phyloP scores from a whole-genome alignment of 1,140 invertebrate species.

The Tribolium castaneum region DNA sequence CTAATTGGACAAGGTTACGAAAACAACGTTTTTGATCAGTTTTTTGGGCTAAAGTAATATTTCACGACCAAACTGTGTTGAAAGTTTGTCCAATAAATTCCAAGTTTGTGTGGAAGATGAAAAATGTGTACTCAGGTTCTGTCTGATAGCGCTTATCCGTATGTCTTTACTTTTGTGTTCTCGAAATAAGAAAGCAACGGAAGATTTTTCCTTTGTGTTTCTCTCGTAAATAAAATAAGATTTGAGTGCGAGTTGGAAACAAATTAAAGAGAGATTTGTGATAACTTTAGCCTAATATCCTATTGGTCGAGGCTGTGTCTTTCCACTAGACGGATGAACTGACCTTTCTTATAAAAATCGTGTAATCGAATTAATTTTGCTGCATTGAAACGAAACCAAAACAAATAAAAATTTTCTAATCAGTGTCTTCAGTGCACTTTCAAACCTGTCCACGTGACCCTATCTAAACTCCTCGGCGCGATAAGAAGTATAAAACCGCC shows the following conservation, averaged over 20 bases:
- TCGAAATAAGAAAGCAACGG: not conserved
- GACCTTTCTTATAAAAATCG: not conserved
- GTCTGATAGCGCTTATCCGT: not conserved
- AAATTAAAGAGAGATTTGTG: not conserved
- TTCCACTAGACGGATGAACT: not conserved
- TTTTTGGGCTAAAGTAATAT: not conserved
- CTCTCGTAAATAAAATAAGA: slow-evolving; percentile 12
- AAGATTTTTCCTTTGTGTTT: not conserved
- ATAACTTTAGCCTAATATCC: not conserved
- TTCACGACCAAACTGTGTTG: not conserved
- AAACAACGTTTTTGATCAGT: not conserved
- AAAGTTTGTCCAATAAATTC: not conserved
- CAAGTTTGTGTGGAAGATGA: not conserved
- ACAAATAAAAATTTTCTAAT: not conserved
- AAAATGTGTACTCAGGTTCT: slow-evolving; percentile 1
- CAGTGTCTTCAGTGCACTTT: not conserved
- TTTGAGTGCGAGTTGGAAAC: not conserved
- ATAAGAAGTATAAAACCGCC: slow-evolving; percentile 18
- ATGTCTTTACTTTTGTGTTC: not conserved
- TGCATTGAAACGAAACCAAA: not conserved
- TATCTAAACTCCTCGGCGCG: not conserved
- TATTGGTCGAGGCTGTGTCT: not conserved
- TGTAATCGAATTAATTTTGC: not conserved
- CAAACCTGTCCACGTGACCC: slow-evolving; percentile 19
- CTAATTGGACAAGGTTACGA: not conserved